Evolutionary conservation across 2,797 vertebrate species (phyloP).

Genomic region (Ctenochaetus hawaiiensis): DNA sequence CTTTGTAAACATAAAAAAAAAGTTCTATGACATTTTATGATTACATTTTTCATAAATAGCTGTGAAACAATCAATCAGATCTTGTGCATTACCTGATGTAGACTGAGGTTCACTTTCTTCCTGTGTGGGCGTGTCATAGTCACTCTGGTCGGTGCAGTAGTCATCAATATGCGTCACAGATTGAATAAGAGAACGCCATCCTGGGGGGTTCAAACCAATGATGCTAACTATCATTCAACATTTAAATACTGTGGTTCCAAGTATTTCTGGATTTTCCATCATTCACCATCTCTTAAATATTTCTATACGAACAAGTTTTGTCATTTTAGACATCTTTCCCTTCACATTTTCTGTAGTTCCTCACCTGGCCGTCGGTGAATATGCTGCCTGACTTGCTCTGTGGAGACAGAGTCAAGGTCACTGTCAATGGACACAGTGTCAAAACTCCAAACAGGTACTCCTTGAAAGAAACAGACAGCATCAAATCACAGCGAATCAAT

Average conservation of each 20-base stretch:
- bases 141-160: slow-evolving; percentile 50
- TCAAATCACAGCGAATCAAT: neutral
- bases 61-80: neutral
- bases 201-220: slow-evolving; percentile 32
- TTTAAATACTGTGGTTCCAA: neutral
- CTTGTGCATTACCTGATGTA: slow-evolving; percentile 43
- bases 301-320: neutral
- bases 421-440: slow-evolving; percentile 82
- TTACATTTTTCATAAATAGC: neutral
- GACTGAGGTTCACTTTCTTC: slow-evolving; percentile 41
- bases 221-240: neutral
- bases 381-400: slow-evolving; percentile 71
- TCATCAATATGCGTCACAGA: slow-evolving; percentile 52
- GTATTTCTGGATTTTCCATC: neutral
- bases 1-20: slow-evolving; percentile 52
- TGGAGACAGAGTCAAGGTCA: slow-evolving; percentile 83
- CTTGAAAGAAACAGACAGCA: slow-evolving; percentile 59
- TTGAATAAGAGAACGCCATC: slow-evolving; percentile 53
- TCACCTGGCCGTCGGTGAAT: slow-evolving; percentile 73
- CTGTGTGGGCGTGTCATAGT: slow-evolving; percentile 53
- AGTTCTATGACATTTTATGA: neutral
- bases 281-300: neutral
- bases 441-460: slow-evolving; percentile 79
- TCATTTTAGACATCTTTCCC: neutral
- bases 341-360: slow-evolving; percentile 4